A percentile compares a stretch with the other conserved stretches of the same genome.
These are phyloP conservation scores for Porites rus DNA, from an alignment of 92 coral and sea anemone genomes.

Conservation along the genomic window DNA sequence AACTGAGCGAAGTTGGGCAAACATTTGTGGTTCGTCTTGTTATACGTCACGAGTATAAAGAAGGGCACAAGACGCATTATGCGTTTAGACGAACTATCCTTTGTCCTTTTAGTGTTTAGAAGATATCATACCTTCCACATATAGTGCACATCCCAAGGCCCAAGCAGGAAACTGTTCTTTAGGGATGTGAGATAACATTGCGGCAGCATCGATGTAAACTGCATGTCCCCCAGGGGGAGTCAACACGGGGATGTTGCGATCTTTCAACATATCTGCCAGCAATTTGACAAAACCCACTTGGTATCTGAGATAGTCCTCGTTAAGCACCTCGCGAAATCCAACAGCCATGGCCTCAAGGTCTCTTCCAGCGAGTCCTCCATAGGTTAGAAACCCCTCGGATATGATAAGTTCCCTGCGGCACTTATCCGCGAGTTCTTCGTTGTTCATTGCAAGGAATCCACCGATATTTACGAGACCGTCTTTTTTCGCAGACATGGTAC, in stretches of 20 bases:
- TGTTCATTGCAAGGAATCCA: constrained; percentile 58
- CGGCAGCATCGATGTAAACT: constrained; percentile 63
- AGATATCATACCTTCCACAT: constrained; percentile 30
- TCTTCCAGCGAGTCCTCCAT: constrained; percentile 67
- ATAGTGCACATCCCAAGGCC: constrained; percentile 53
- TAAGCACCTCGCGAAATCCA: constrained; percentile 55
- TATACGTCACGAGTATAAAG: too few relatives aligned
- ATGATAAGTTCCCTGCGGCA: constrained; percentile 50
- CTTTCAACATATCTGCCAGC: constrained; percentile 54
- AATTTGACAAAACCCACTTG: constrained; percentile 32
- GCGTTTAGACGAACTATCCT: too few relatives aligned
- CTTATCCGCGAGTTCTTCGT: constrained; percentile 42
- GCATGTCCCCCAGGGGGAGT: constrained; percentile 74
- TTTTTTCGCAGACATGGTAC: constrained; percentile 69
- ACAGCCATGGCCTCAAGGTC: constrained; percentile 70
- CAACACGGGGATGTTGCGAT: constrained; percentile 34
- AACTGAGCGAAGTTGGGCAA: too few relatives aligned
- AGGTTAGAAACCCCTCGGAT: constrained; percentile 62
- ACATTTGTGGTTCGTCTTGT: too few relatives aligned
- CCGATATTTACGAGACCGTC: constrained; percentile 68
- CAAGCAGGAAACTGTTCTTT: constrained; percentile 50
- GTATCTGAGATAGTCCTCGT: constrained; percentile 55
- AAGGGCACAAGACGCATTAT: too few relatives aligned
- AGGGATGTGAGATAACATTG: constrained; percentile 48
- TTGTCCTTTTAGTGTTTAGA: too few relatives aligned